phyloP scores from a whole-genome alignment of 2,888 invertebrate species.

The Melikaiella ostensackeni region DNA sequence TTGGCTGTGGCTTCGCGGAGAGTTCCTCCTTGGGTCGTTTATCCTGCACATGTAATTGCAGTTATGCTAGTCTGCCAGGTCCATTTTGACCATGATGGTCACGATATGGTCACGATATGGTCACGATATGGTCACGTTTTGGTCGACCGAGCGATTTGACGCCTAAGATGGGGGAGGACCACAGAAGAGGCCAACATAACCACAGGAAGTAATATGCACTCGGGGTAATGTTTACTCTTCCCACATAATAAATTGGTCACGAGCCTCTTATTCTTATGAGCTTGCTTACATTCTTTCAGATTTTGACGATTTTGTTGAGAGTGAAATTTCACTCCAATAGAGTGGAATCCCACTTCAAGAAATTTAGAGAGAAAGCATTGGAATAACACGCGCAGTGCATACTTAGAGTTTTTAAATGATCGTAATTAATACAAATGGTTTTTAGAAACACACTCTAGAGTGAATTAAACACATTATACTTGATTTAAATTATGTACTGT shows the following conservation, averaged over 20 bases:
- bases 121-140: slow-evolving; percentile 71
- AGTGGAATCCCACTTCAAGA: too few relatives aligned
- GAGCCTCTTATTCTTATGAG: background rate
- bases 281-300: too few relatives aligned
- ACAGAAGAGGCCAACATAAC: background rate
- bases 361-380: too few relatives aligned
- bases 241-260: background rate
- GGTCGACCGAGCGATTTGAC: slow-evolving; percentile 72
- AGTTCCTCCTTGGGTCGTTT: slow-evolving; percentile 51
- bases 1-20: slow-evolving; percentile 38
- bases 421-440: too few relatives aligned
- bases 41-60: slow-evolving; percentile 60
- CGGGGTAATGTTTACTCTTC: background rate
- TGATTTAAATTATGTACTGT: too few relatives aligned
- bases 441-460: too few relatives aligned
- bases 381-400: too few relatives aligned
- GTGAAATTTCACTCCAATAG: too few relatives aligned
- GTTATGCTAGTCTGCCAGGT: slow-evolving; percentile 54
- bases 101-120: slow-evolving; percentile 70
- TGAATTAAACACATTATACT: too few relatives aligned
- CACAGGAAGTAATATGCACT: slow-evolving; percentile 12
- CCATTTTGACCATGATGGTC: slow-evolving; percentile 62
- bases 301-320: too few relatives aligned
- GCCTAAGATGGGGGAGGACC: slow-evolving; percentile 36
- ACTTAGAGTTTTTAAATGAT: too few relatives aligned